Evolutionary conservation across 2,888 invertebrate genomes (phyloP), one percentile per base, ranked within the genome.

Genomic region (Kryphioiulus occultus): DNA sequence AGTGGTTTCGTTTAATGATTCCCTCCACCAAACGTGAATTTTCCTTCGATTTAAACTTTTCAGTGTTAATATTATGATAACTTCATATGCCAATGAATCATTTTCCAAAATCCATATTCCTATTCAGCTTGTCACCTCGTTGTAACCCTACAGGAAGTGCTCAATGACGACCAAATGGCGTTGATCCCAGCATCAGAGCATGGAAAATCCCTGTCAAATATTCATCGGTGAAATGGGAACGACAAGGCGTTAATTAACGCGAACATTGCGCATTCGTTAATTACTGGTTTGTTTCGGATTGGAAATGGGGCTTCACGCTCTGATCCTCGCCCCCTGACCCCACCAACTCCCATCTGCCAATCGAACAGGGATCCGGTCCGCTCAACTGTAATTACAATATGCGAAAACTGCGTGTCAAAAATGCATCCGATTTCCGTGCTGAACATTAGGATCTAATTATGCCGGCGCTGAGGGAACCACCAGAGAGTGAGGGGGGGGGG

Each of bases 361-460:
- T 5, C 68, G n/a, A 68, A 12, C 26, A 26, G 68, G 68, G 68
- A 68, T 68, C 68, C 26, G 68, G 68, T 68, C 68, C 68, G 26
- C 26, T 68, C 68, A 12, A 68, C 68, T 68, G 68, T 68, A 68
- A 68, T 68, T 68, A 68, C 68, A 68, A 68, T 68, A 68, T 22
- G 26, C 68, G 68, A 68, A 68, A 22, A 26, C 68, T 68, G 68
- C 68, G 68, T 68, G 68, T 26, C 68, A 68, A 68, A 68, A 68
- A 68, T 68, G 68, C 68, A 26, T 26, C 68, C 10, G 68, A 68
- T 68, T 68, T 68, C 68, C 68, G n/a, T 68, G 68, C 68, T 15
- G 68, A 68, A n/a, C 68, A 68, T 68, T 68, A 68, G 68, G 68
- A 68, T 68, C 26, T 68, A 68, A 68, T 68, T 68, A 68, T n/a